Base-by-base conservation (phyloP, 2,797 vertebrate species). In the Leucoraja ocellata region DNA sequence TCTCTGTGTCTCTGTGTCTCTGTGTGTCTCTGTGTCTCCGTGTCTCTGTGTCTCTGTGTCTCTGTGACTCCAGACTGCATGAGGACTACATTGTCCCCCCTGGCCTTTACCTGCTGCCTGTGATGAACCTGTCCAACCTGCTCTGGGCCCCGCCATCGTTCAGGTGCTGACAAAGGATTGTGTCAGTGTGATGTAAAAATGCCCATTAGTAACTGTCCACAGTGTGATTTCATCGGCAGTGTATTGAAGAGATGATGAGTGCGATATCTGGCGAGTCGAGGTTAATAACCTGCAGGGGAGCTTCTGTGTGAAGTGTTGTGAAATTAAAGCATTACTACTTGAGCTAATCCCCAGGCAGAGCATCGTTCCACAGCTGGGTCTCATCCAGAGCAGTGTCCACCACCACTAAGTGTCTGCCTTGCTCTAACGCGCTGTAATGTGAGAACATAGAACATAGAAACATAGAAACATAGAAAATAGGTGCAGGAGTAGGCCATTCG, bases 251-350 rank as follows among this genome's bases (percentile, higher is more conserved):
- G 36, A 88, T 36, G 61, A 36, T 18, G 32, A 88, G 32, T n/a
- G 18, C 68, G n/a, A n/a, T n/a, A 68, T 63, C 84, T 16, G 14
- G 63, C 3, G n/a, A 7, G 63, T 36, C 32, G 21, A 88, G 84
- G 61, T 88, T 88, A 88, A 32, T 68, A 32, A 88, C n/a, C 61
- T 88, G 84, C 36, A 88, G 32, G 63, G 7, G 16, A 88, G 84
- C 61, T 68, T 68, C 68, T 18, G 65, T 88, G 7, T 88, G 21
- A n/a, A 68, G 36, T 88, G n/a, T 9, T 21, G 84, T 68, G 61
- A 61, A 68, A 68, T 88, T 88, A 68, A 88, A 88, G 32, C 68
- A 14, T 68, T 65, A 14, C 13, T 63, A 36, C 18, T 88, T 68
- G 84, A 8, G 54, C 16, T 16, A 18, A 23, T 36, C 21, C 84